Evolutionary conservation across 1,140 invertebrate species (phyloP), one percentile per base, ranked within the genome.

Genomic region (Orius insidiosus): DNA sequence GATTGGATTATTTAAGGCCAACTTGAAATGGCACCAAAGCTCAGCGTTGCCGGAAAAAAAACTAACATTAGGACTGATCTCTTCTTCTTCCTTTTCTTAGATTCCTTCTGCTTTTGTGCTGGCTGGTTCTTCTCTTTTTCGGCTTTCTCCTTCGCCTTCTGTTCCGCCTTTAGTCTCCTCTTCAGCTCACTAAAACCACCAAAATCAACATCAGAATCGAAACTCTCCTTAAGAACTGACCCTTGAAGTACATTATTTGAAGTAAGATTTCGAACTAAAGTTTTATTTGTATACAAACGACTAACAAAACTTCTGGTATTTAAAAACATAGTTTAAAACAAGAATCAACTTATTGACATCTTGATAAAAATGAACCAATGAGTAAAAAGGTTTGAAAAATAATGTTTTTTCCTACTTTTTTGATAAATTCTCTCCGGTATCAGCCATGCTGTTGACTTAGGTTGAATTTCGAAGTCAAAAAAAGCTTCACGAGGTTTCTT

Each of bases 71-170:
- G 90, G 84, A 62, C 77, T 89, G 52, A 94, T 85, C 54, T 93
- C 83, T 56, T 85, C 88, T 55, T 89, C 85, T 19, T 61, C 55
- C n/a, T 65, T 55, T 68, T 67, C 46, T 65, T 61, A 41, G 67
- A 63, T 16, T 58, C 46, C 11, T 59, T 49, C 44, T 66, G 62
- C 33, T 59, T 58, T 4, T 56, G 58, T 45, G 56, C 53, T 44
- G 58, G 58, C 56, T 24, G 60, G 42, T 62, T 57, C 47, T 69
- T 60, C 3, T 71, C 74, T 58, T 93, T 94, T 60, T 87, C 84
- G n/a, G 75, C 71, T 60, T 95, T 95, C 58, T 93, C 86, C 60
- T 92, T 85, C 6, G 78, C 76, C 60, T 96, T 96, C 59, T 94
- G 80, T 61, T 94, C 85, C 11, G 80, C 80, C 66, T 97, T 97